Percentiles rank a stretch among this genome's conserved stretches.
phyloP scores from a whole-genome alignment of 2,113 vertebrate genomes.

The Cyanistes caeruleus region DNA sequence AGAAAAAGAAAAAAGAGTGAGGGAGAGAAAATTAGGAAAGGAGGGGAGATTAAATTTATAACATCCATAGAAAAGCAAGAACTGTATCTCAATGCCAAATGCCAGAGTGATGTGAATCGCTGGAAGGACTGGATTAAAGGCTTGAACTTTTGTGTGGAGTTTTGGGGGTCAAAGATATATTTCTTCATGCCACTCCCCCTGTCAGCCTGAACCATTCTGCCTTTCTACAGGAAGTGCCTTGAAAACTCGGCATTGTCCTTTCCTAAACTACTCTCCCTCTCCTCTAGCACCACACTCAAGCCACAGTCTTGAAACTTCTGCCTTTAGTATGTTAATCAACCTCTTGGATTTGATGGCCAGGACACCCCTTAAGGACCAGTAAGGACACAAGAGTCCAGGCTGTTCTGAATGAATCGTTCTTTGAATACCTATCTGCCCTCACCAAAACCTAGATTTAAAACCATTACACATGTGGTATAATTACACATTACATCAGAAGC shows the following conservation, averaged over 20 bases:
- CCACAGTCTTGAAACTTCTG: neutral
- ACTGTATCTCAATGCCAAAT: neutral
- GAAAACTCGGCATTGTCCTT: neutral
- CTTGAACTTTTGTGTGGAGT: neutral
- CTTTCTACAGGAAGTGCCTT: neutral
- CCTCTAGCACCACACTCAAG: neutral
- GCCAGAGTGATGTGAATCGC: neutral
- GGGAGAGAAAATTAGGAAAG: neutral
- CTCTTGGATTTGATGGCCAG: neutral
- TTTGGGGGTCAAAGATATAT: neutral
- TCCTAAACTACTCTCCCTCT: neutral
- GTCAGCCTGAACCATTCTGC: neutral
- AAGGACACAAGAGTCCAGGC: neutral
- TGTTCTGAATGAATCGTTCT: neutral
- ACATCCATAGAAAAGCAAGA: neutral
- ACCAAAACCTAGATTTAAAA: neutral
- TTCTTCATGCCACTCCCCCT: neutral
- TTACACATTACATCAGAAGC: neutral
- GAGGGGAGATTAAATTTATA: neutral
- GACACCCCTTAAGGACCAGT: neutral
- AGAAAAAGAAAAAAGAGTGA: neutral
- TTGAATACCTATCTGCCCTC: neutral
- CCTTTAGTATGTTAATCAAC: neutral
- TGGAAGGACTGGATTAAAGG: neutral
- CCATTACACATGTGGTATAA: neutral